These are phyloP conservation scores for Eupithecia subfuscata DNA, from an alignment of 2,888 invertebrate genomes.

Conservation along the genomic window DNA sequence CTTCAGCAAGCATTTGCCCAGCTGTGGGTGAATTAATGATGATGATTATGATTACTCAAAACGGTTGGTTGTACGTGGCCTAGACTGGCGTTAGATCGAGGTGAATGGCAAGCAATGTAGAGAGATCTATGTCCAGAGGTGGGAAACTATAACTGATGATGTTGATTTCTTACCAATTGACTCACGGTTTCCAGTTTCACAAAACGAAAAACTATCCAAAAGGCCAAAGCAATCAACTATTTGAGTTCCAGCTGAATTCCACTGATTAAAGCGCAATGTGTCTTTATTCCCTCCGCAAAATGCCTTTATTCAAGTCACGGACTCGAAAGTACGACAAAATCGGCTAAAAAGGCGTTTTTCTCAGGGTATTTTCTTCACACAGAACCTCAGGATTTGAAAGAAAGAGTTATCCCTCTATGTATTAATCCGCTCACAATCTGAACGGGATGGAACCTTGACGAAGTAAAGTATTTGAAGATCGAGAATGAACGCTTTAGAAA, in stretches of 20 bases:
- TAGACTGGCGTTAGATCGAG: background rate
- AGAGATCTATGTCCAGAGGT: background rate
- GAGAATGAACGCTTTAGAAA: too few relatives aligned
- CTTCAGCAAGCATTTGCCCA: too few relatives aligned
- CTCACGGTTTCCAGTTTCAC: background rate
- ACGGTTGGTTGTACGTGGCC: too few relatives aligned
- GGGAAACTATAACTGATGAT: background rate
- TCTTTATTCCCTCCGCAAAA: conserved; percentile 2
- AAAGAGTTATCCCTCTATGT: background rate
- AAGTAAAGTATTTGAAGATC: background rate
- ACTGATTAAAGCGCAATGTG: conserved; percentile 6
- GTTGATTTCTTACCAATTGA: background rate
- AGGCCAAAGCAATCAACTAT: background rate
- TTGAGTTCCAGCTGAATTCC: conserved; percentile 2
- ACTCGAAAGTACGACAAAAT: conserved; percentile 7
- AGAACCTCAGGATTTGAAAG: background rate
- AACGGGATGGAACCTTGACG: background rate
- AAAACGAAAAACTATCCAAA: background rate
- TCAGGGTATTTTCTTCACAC: background rate
- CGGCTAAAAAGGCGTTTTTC: background rate
- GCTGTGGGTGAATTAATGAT: too few relatives aligned
- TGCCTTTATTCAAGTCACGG: conserved; percentile 8
- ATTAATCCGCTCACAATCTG: background rate
- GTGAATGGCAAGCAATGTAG: background rate
- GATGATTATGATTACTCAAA: too few relatives aligned